Evolutionary conservation across 2,797 vertebrate genomes (phyloP).

Genomic region (Perodicticus potto): DNA sequence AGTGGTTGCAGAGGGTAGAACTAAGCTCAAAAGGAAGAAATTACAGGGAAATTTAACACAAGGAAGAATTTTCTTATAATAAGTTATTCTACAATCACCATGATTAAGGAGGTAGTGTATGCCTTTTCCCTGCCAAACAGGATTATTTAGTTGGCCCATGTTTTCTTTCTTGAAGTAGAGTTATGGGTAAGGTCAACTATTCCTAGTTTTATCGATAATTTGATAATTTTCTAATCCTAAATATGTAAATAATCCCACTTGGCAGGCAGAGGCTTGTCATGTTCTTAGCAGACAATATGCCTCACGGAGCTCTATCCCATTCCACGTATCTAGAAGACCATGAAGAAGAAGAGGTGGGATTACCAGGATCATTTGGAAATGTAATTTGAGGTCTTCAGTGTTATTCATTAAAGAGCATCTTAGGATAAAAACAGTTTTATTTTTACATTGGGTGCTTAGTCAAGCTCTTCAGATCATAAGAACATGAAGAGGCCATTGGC

Average conservation of each 20-base stretch:
- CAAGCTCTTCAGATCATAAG: neutral
- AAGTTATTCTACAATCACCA: neutral
- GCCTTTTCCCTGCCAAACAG: neutral
- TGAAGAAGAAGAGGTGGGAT: neutral
- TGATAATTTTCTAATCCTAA: constrained; percentile 41
- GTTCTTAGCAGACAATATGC: neutral
- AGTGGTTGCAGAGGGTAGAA: neutral
- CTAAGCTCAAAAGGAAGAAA: neutral
- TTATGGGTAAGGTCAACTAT: constrained; percentile 29
- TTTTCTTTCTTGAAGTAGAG: constrained; percentile 52
- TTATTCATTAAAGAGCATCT: constrained; percentile 42
- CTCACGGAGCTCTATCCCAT: constrained; percentile 14
- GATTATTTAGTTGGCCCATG: constrained; percentile 59
- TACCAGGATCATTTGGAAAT: constrained; percentile 6
- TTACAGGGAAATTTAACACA: neutral
- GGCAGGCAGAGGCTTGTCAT: constrained; percentile 35
- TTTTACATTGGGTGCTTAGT: neutral
- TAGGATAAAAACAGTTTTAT: constrained; percentile 55
- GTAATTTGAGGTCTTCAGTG: neutral
- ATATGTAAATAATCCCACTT: constrained; percentile 56
- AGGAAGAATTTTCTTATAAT: constrained; percentile 29
- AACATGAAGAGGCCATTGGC: neutral
- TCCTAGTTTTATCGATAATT: constrained; percentile 33
- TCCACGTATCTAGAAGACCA: constrained; percentile 48
- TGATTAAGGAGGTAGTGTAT: neutral